Evolutionary conservation across 2,888 invertebrate genomes (phyloP), one percentile per base, ranked within the genome.

Genomic region (Yponomeuta evonymella): DNA sequence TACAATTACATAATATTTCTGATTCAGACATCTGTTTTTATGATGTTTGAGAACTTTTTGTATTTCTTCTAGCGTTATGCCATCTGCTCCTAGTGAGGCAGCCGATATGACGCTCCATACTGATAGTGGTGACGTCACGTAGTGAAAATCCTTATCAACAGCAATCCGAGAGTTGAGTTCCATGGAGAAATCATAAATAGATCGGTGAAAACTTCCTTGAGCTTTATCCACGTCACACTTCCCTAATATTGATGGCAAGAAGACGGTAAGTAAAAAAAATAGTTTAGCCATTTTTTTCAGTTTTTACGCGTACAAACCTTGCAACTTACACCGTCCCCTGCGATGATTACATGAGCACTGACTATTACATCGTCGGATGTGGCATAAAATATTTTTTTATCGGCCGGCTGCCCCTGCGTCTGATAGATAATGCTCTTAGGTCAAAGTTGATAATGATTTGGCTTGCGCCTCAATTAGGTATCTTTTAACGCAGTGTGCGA

Each of bases 121-220:
- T 0, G 85, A 81, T 2, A 89, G 70, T 0, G 90, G 90, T 0
- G 90, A 88, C 71, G 80, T 88, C 0, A 87, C 85, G 70, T 88
- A 90, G 74, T 90, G 88, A 0, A 77, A 79, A 2, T 79, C 76
- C 0, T 79, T 83, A 10, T 83, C 80, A 58, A 82, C 76, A 0
- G 81, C 74, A 0, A 87, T 84, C 71, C 84, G 79, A 51, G 85
- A 83, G n/a, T 89, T 72, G 62, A 89, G 76, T 48, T 75, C 76
- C 9, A 83, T 73, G 8, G 90, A 85, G 70, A 89, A 90, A 2
- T 85, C 80, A 72, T 86, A 87, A 0, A 81, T 81, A 0, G 87
- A 83, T 51, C 77, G 73, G 72, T 83, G 86, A 23, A 83, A 74
- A 0, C 33, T 30, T 23, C 11, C 33, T 65, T 33, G 10, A 12